Base-by-base conservation (phyloP, 30 jellyfish, hydroid and myxozoan genomes). In the Chironex yamaguchii region DNA sequence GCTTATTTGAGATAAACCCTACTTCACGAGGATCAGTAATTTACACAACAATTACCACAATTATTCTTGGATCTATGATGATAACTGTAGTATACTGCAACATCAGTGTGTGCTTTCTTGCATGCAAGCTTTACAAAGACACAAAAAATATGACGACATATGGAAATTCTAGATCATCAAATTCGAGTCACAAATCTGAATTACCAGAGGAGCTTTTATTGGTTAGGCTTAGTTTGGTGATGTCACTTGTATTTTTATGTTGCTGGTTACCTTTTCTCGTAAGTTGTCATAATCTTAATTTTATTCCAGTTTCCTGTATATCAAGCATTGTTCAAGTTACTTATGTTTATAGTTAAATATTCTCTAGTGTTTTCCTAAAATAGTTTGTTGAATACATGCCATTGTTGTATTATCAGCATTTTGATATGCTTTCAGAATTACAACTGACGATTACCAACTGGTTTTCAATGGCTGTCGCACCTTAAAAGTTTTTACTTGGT, bases 251-350 rank as follows among this genome's bases (percentile, higher is more conserved):
- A 0, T 89, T 80, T 27, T 23, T 50, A 9, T 2, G 69, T 1
- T 89, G 97, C 52, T 89, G 97, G 97, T 17, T 70, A 2, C 90
- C 90, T 4, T 89, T 68, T 32, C 9, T 80, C 90, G 97, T 89
- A 42, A 51, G 97, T 74, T 2, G 2, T 25, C 62, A 14, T 30
- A 70, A 33, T 31, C 34, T 2, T 1, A 2, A 13, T 11, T 4
- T 9, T 36, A 11, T 29, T 26, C 6, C 32, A 13, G 28, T 14
- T 34, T 3, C 9, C 73, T 71, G n/a, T 24, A 23, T 17, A 36
- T 22, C 23, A 73, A 26, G 69, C 24, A 35, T 2, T 0, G 12
- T 11, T 4, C 3, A 13, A 34, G 21, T 29, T 0, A 4, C 4
- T 66, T n/a, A n/a, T n/a, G n/a, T n/a, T n/a, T n/a, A n/a, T n/a